Evolutionary conservation across 2,888 invertebrate genomes (phyloP), one percentile per base, ranked within the genome.

Genomic region (Brachyopa scutellaris): DNA sequence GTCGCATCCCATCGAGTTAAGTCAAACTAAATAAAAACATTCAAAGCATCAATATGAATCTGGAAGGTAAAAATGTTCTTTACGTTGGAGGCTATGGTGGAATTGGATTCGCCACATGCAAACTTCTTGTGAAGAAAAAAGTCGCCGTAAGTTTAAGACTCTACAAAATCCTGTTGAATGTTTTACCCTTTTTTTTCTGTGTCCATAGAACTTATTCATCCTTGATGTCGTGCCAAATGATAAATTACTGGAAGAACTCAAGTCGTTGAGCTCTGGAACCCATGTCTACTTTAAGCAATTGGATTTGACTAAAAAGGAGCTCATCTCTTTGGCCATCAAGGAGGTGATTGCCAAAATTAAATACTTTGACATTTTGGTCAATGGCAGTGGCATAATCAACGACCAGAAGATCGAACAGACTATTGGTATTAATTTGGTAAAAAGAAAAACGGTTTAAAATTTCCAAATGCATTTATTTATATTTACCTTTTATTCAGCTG

Each of bases 361-460:
- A 6, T 26, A 55, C 17, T 83, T 86, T 38, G 86, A 86, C 69
- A 66, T 86, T 55, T 79, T 86, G 40, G 84, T 86, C 49, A 86
- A 86, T 69, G 86, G 86, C 4, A 86, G 86, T 61, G 86, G 85
- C 53, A 82, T 86, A 21, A 79, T 85, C 66, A 80, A 84, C 49
- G 87, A 87, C 40, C 72, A 84, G 15, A 78, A 86, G 13, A 73
- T 84, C 1, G 84, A 85, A 53, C 61, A 76, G 15, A 86, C 85
- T 7, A 85, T 87, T 33, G 84, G 76, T 55, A 82, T 86, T 11
- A 87, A 91, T 33, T 92, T 93, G 84, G 92, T 93, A 91, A 61
- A n/a, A n/a, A n/a, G n/a, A n/a, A n/a, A n/a, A n/a, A n/a, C n/a
- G 1, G 4, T 1, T n/a, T 1, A 26, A 26, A 26, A n/a, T n/a